Evolutionary conservation across 2,113 vertebrate genomes (phyloP), one percentile per base, ranked within the genome.

Genomic region (Arenaria interpres): DNA sequence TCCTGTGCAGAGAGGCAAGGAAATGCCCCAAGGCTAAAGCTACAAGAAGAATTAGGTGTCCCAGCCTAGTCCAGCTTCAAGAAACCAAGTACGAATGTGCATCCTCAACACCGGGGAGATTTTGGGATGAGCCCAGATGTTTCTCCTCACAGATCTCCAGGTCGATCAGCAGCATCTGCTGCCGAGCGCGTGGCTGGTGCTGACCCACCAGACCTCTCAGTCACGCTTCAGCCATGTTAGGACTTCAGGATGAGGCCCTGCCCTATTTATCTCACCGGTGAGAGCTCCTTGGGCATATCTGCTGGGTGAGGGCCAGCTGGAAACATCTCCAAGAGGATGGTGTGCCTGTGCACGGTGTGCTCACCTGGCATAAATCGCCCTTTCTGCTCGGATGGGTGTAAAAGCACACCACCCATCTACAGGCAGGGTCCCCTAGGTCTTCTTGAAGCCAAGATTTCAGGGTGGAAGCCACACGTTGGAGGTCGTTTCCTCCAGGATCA

Each of bases 261-360:
- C 54, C 69, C 32, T 63, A 48, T 48, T 81, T 43, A 14, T 37
- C 69, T 63, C 54, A 35, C 68, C 30, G 41, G 13, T 27, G 3
- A 11, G 33, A 27, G n/a, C 62, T 63, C 32, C 30, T 28, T 33
- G 69, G 77, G 75, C 0, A 25, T n/a, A 41, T 68, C 76, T 32
- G 46, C n/a, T 81, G 83, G 83, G 76, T 1, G 1, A 53, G 53
- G 24, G 53, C 62, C 83, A 68, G 46, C 68, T 68, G 75, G 67
- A 60, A 45, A 46, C 90, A 35, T 4, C 39, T 53, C 39, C 53
- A 35, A 45, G 15, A 41, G 41, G 54, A n/a, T 4, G 68, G 33
- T 9, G 24, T 32, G 35, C 24, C 51, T 7, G 0, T 11, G 53
- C 35, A 43, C 3, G 1, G 39, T 6, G 51, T 0, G 1, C 30